A percentile compares a stretch with the other conserved stretches of the same genome.
These are phyloP conservation scores for Speoplatyrhinus poulsoni DNA, from an alignment of 2,113 vertebrate genomes.

Conservation along the genomic window DNA sequence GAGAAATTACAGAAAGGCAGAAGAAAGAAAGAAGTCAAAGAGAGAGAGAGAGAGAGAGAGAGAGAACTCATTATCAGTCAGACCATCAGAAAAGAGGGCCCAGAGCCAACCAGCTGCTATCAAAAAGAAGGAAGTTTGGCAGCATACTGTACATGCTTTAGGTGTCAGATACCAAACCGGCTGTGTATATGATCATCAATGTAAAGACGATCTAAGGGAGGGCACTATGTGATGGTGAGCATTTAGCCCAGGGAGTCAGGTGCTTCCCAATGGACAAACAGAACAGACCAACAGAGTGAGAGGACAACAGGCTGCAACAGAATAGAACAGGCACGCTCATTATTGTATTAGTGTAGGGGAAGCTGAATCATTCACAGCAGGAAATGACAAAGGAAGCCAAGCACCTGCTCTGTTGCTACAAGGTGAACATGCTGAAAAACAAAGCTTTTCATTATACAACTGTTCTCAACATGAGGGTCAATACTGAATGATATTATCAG, in stretches of 20 bases:
- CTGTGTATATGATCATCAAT: constrained; percentile 44
- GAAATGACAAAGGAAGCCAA: constrained; percentile 46
- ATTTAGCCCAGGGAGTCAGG: constrained; percentile 66
- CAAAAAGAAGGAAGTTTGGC: constrained; percentile 71
- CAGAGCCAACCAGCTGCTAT: constrained; percentile 63
- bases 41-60: constrained; percentile 18
- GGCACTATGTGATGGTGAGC: constrained; percentile 31
- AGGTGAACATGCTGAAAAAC: constrained; percentile 22
- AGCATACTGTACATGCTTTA: constrained; percentile 66
- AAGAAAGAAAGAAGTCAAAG: constrained; percentile 32
- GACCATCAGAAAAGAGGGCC: constrained; percentile 48
- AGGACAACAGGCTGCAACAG: constrained; percentile 45
- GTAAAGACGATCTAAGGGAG: constrained; percentile 32
- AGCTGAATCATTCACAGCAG: constrained; percentile 46
- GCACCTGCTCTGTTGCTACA: constrained; percentile 45
- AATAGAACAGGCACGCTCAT: constrained; percentile 39
- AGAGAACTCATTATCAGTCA: constrained; percentile 20
- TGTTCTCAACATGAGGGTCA: not conserved
- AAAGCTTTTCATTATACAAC: not conserved
- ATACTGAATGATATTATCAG: not conserved
- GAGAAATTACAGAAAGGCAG: constrained; percentile 17
- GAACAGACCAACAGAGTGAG: not conserved
- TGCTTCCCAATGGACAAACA: constrained; percentile 48
- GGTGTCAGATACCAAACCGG: constrained; percentile 57
- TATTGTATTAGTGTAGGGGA: constrained; percentile 39